phyloP scores from a whole-genome alignment of 2,113 vertebrate species.

The Tursiops truncatus region DNA sequence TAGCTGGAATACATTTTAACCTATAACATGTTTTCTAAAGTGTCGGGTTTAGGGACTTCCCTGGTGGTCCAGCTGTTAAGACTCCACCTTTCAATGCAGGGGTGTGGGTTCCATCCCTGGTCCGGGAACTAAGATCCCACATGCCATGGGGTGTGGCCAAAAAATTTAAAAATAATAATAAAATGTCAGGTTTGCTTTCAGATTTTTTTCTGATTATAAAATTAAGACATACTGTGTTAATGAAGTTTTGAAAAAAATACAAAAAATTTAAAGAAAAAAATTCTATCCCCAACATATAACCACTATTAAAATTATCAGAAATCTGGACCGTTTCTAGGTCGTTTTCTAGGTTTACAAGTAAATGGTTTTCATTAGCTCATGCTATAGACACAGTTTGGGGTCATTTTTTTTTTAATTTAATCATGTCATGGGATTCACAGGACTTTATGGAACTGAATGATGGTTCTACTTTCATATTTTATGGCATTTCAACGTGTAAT shows the following conservation, averaged over 20 bases:
- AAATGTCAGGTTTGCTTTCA: slow-evolving; percentile 64
- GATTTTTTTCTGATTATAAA: neutral
- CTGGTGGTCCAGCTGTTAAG: too few relatives aligned
- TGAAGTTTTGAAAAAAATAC: neutral
- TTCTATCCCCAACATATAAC: neutral
- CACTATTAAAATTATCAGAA: neutral
- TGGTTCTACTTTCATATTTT: neutral
- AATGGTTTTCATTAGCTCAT: neutral
- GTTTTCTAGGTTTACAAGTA: neutral
- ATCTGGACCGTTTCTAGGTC: neutral
- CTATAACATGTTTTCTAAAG: slow-evolving; percentile 71
- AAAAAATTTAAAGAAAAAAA: neutral
- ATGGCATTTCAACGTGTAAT: neutral
- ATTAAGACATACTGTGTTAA: neutral
- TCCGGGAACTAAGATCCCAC: too few relatives aligned
- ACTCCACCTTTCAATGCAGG: too few relatives aligned
- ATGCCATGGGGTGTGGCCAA: too few relatives aligned
- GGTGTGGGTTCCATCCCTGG: too few relatives aligned
- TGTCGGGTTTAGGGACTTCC: slow-evolving; percentile 57
- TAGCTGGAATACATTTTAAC: neutral
- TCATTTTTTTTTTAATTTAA: neutral
- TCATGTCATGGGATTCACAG: neutral
- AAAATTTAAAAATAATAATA: too few relatives aligned
- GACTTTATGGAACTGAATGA: neutral
- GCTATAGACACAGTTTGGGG: neutral